These are phyloP conservation scores for Xyrauchen texanus DNA, from an alignment of 2,113 vertebrate genomes.

Conservation along the genomic window DNA sequence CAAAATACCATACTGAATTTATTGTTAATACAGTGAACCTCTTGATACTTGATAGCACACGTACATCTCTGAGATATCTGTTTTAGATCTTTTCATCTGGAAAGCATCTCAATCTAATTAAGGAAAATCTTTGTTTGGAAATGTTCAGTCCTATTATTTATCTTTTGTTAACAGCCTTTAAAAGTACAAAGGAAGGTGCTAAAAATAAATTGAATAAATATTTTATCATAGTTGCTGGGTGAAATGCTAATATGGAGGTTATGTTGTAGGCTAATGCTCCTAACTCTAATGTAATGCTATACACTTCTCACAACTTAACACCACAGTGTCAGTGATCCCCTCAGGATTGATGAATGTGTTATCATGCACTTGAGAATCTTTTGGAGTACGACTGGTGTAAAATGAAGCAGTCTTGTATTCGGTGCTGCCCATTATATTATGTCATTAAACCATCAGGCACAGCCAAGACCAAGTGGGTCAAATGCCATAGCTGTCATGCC, in stretches of 20 bases:
- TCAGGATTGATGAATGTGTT: constrained; percentile 38
- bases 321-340: constrained; percentile 23
- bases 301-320: constrained; percentile 47
- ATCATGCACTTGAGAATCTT: constrained; percentile 35
- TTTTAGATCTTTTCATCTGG: too few species aligned
- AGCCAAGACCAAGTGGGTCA: constrained; percentile 46
- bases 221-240: too few species aligned
- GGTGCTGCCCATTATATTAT: constrained; percentile 41
- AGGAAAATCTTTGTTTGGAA: too few species aligned
- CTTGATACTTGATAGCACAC: too few species aligned
- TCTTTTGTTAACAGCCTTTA: too few species aligned
- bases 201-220: too few species aligned
- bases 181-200: too few species aligned
- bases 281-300: constrained; percentile 24
- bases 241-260: constrained; percentile 23
- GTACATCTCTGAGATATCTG: too few species aligned
- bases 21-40: too few species aligned
- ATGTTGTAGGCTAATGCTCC: constrained; percentile 11
- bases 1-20: too few species aligned
- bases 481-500: constrained; percentile 46
- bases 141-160: too few species aligned
- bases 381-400: constrained; percentile 26
- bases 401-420: constrained; percentile 30
- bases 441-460: constrained; percentile 47
- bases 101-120: too few species aligned